Evolutionary conservation across 2,888 invertebrate species (phyloP).

Genomic region (Abrostola tripartita): DNA sequence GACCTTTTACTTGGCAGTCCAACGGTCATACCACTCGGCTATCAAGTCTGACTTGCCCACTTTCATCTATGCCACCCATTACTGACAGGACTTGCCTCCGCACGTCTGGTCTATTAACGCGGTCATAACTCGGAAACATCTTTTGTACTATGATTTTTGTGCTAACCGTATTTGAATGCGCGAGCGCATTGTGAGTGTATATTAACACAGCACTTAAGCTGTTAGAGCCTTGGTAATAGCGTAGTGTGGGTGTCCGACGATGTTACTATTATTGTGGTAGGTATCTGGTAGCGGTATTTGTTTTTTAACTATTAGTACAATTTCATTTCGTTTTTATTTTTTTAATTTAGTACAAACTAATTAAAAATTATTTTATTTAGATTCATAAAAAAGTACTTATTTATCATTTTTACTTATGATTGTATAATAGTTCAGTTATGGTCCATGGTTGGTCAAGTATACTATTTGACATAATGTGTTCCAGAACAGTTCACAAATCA

Average conservation of each 20-base stretch:
- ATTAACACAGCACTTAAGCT: constrained; percentile 81
- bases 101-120: constrained; percentile 76
- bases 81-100: constrained; percentile 64
- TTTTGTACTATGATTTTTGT: constrained; percentile 72
- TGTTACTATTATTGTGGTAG: constrained; percentile 34
- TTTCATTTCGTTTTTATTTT: constrained; percentile 8
- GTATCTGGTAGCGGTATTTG: constrained; percentile 17
- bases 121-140: constrained; percentile 68
- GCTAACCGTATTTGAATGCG: constrained; percentile 74
- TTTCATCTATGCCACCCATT: constrained; percentile 56
- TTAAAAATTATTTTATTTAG: not conserved
- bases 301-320: constrained; percentile 10
- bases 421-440: no score
- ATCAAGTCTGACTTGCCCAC: constrained; percentile 3
- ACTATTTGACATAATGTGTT: no score
- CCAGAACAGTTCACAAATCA: not conserved
- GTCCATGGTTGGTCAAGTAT: no score
- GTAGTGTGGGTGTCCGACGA: constrained; percentile 69
- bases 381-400: not conserved
- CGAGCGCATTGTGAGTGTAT: constrained; percentile 65
- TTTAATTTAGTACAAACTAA: not conserved
- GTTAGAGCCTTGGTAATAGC: constrained; percentile 73
- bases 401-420: not conserved
- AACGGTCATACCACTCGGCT: no score
- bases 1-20: no score